These are phyloP conservation scores for Macquaria ambigua DNA, from an alignment of 2,113 vertebrate species.

Conservation along the genomic window DNA sequence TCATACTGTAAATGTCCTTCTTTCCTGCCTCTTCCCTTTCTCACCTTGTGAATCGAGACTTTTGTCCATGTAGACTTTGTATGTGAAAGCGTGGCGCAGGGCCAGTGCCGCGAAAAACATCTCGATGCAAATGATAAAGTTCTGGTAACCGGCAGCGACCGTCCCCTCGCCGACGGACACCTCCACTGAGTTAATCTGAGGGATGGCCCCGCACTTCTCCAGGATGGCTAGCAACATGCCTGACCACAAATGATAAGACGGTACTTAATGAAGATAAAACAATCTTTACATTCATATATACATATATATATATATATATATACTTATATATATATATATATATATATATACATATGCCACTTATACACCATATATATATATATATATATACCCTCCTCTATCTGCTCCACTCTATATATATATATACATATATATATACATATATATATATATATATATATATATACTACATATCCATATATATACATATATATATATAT, in stretches of 20 bases:
- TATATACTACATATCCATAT: no score
- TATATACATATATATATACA: no score
- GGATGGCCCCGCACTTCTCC: conserved; percentile 97
- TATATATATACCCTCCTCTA: no score
- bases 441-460: no score
- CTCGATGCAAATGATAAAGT: conserved; percentile 98
- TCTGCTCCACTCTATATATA: no score
- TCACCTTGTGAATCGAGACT: conserved; percentile 93
- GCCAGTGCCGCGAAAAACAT: conserved; percentile 98
- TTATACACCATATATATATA: no score
- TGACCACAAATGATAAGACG: conserved; percentile 55
- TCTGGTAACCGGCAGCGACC: conserved; percentile 96
- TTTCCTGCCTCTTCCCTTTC: neutral
- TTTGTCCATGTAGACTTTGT: conserved; percentile 94
- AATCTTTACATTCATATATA: accelerated
- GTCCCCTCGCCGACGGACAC: conserved; percentile 96
- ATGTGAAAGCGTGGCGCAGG: conserved; percentile 95
- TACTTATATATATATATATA: no score
- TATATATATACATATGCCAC: no score
- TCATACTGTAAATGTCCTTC: neutral
- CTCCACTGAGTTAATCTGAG: conserved; percentile 90
- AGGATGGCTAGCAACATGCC: conserved; percentile 97
- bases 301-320: no score
- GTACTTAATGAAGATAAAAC: neutral
- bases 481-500: no score